Evolutionary conservation across 2,113 vertebrate species (phyloP).

Genomic region (Siphamia tubifer): DNA sequence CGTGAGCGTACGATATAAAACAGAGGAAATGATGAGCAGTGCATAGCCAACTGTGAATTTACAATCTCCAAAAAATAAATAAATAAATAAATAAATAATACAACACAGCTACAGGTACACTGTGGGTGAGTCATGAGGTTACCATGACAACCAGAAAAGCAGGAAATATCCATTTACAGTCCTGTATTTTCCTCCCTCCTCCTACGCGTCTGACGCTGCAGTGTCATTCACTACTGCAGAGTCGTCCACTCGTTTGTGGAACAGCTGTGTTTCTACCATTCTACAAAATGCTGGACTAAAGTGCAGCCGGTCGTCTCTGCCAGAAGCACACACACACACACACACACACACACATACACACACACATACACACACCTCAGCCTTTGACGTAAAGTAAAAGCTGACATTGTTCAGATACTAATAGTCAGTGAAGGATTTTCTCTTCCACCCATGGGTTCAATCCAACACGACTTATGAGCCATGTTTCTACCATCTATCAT

Average conservation of each 20-base stretch:
- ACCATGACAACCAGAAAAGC: conserved; percentile 45
- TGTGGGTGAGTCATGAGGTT: conserved; percentile 48
- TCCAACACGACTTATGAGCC: neutral
- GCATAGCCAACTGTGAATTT: conserved; percentile 61
- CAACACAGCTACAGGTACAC: conserved; percentile 54
- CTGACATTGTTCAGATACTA: conserved; percentile 1
- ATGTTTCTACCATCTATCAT: neutral
- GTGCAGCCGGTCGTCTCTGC: neutral
- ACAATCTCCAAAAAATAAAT: conserved; percentile 44
- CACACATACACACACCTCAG: no score
- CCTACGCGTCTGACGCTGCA: conserved; percentile 10
- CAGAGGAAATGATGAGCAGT: conserved; percentile 36
- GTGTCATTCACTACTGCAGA: conserved; percentile 11
- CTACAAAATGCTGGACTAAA: conserved; percentile 1
- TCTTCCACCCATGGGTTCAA: neutral
- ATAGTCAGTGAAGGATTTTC: neutral
- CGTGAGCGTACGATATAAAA: neutral
- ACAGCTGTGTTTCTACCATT: neutral
- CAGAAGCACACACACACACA: neutral
- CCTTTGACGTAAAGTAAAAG: neutral
- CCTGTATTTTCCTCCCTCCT: neutral
- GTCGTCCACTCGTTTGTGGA: conserved; percentile 9
- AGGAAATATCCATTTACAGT: conserved; percentile 56
- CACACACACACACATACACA: no score
- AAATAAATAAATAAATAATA: conserved; percentile 49